These are phyloP conservation scores for Solenopsis invicta DNA, from an alignment of 1,140 invertebrate species.

Conservation along the genomic window DNA sequence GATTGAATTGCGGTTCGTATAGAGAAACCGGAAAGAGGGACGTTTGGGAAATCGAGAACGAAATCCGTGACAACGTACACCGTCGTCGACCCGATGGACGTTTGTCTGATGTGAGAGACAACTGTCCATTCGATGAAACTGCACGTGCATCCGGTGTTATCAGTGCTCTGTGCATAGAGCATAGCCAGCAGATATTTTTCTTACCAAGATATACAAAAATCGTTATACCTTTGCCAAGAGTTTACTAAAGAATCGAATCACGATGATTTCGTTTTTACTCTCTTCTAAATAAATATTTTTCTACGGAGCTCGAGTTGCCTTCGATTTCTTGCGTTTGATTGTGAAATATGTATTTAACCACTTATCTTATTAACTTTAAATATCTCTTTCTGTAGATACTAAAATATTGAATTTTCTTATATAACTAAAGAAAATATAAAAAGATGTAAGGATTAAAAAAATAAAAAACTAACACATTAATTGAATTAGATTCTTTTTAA, in stretches of 20 bases:
- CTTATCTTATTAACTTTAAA: not conserved
- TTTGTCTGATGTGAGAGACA: not conserved
- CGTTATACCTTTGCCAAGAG: no score
- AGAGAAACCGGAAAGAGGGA: not conserved
- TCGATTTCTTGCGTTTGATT: not conserved
- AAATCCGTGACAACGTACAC: slow-evolving; percentile 14
- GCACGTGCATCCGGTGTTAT: not conserved
- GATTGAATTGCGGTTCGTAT: slow-evolving; percentile 52
- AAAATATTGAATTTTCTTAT: not conserved
- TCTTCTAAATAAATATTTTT: not conserved
- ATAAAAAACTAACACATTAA: no score
- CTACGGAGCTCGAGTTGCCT: not conserved
- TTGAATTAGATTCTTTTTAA: not conserved
- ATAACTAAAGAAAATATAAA: not conserved
- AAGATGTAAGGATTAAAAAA: not conserved
- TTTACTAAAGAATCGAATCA: not conserved
- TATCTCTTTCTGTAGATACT: not conserved
- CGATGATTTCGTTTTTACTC: not conserved
- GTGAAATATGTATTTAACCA: not conserved
- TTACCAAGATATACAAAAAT: not conserved
- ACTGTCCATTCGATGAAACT: slow-evolving; percentile 29
- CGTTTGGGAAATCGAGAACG: slow-evolving; percentile 37
- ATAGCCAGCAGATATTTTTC: not conserved
- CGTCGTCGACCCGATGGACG: not conserved
- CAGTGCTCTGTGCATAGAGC: not conserved